A percentile compares a stretch with the other conserved stretches of the same genome.
These are phyloP conservation scores for Diadumene lineata DNA, from an alignment of 92 coral and sea anemone species.

Conservation along the genomic window DNA sequence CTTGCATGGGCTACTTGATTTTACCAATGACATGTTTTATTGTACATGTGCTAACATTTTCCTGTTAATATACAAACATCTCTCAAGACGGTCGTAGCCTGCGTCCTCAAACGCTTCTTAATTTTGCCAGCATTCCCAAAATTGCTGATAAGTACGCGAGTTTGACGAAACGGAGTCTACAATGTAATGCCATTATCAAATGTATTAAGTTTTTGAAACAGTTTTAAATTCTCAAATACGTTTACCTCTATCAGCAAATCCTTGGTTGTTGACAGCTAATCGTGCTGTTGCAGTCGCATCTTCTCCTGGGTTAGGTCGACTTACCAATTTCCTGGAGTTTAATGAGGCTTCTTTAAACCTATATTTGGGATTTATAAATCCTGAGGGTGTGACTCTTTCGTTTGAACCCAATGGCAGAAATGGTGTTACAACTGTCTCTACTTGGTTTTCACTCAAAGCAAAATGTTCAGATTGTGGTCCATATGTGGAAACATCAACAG, in stretches of 20 bases:
- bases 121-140: no score
- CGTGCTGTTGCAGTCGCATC: slow-evolving; percentile 33
- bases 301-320: slow-evolving; percentile 42
- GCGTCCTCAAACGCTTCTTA: no score
- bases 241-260: slow-evolving; percentile 39
- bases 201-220: not conserved
- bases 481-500: not conserved
- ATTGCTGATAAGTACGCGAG: no score
- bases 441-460: not conserved
- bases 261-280: slow-evolving; percentile 11
- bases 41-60: no score
- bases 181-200: not conserved
- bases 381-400: not conserved
- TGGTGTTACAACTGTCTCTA: slow-evolving; percentile 5
- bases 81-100: no score
- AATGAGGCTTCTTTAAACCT: not conserved
- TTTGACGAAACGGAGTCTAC: no score
- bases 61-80: no score
- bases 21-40: no score
- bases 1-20: no score
- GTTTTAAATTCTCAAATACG: not conserved
- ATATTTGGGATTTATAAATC: slow-evolving; percentile 12
- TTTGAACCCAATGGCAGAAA: not conserved
- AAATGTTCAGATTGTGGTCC: slow-evolving; percentile 2
- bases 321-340: not conserved